Conservation (phyloP, 2,888 invertebrate species). For the Chrysomela aeneicollis region DNA sequence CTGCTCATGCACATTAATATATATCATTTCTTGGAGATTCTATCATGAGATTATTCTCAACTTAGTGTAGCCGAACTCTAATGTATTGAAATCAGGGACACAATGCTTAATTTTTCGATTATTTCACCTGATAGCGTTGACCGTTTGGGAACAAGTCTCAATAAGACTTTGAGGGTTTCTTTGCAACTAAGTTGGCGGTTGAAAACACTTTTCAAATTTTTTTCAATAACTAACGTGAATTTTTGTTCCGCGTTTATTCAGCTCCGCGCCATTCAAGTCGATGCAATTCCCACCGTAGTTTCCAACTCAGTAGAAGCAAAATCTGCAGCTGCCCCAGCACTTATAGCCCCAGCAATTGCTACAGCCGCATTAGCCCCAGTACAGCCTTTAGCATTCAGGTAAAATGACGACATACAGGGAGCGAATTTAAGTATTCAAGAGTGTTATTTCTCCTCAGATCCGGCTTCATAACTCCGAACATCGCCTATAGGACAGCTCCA, state of each 20-base stretch:
- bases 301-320: slow-evolving; percentile 18
- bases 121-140: no score
- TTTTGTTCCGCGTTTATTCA: not conserved
- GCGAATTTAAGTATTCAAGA: not conserved
- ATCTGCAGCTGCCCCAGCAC: slow-evolving; percentile 7
- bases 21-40: no score
- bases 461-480: slow-evolving; percentile 21
- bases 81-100: no score
- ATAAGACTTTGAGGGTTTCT: no score
- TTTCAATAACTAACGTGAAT: no score
- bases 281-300: not conserved
- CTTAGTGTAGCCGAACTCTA: no score
- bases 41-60: no score
- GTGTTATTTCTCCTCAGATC: not conserved
- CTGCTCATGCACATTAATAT: no score
- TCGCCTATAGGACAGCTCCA: slow-evolving; percentile 28
- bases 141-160: no score
- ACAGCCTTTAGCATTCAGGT: not conserved
- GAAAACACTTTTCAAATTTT: no score
- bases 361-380: not conserved
- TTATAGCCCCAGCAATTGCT: not conserved
- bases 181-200: not conserved
- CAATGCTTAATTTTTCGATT: no score
- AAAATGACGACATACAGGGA: not conserved
- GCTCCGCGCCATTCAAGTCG: not conserved